Conservation (phyloP, 2,888 invertebrate species). For the Polydrusus pterygomalis region DNA sequence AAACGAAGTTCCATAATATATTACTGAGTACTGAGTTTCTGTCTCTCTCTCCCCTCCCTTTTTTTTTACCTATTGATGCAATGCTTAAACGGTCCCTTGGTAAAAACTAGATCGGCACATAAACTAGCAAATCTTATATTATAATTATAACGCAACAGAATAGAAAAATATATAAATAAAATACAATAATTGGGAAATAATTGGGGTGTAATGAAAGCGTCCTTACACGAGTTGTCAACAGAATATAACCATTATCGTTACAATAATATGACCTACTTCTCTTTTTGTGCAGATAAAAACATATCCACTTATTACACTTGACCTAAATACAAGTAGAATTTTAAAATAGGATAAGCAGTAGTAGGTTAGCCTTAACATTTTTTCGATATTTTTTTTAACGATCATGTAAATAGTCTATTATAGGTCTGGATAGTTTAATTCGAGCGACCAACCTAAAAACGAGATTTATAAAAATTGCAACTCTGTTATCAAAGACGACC, state of each 20-base stretch:
- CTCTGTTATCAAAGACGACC: slow-evolving; percentile 45
- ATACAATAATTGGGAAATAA: not conserved
- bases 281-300: slow-evolving; percentile 43
- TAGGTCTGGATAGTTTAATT: not conserved
- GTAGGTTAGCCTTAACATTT: slow-evolving; percentile 6
- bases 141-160: too few relatives aligned
- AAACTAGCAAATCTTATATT: too few relatives aligned
- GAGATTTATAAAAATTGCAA: slow-evolving; percentile 12
- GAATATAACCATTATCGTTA: slow-evolving; percentile 34
- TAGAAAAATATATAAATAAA: too few relatives aligned
- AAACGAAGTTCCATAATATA: too few relatives aligned
- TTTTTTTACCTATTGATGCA: too few relatives aligned
- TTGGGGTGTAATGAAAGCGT: not conserved
- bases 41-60: too few relatives aligned
- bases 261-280: slow-evolving; percentile 48
- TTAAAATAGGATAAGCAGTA: slow-evolving; percentile 8
- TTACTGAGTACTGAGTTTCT: too few relatives aligned
- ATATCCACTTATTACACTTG: slow-evolving; percentile 46
- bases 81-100: too few relatives aligned
- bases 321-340: slow-evolving; percentile 33
- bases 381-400: not conserved
- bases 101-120: too few relatives aligned
- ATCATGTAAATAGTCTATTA: not conserved
- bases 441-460: not conserved
- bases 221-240: slow-evolving; percentile 41